Base-by-base conservation (phyloP, 2,113 vertebrate genomes). In the Acrocephalus arundinaceus region DNA sequence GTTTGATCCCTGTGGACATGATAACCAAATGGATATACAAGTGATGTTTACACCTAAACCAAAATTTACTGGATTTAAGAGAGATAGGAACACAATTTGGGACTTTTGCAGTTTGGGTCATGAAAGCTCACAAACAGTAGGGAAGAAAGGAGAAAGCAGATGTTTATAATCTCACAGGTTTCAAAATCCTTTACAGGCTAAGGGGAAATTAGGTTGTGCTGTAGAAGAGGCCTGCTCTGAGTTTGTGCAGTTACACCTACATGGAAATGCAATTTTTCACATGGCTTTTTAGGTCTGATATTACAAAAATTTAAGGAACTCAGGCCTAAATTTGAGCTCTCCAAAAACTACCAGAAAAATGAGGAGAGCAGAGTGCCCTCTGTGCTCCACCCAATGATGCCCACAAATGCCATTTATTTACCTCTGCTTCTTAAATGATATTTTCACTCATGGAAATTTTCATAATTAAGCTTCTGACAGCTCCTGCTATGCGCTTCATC, bases 391-490 rank as follows among this genome's bases (percentile, higher is more conserved):
- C 33, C 51, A 89, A 12, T 10, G 41, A 67, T 20, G 13, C 20
- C 48, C 63, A 58, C 71, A 82, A 89, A 71, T 49, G 72, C 31
- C 23, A 4, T 63, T 87, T 96, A 94, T 96, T 96, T 96, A 90
- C 74, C 76, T 81, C 61, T 61, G 61, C 72, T 89, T 74, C 48
- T 68, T 72, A 84, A 94, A 96, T 71, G 76, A 37, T 72, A 95
- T 93, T 96, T 95, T 89, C 82, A 68, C 73, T 95, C 76, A 81
- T 14, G 62, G 76, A 93, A 92, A 93, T 97, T 68, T 75, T 95
- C 61, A 95, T 91, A 96, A 96, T 97, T 96, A 76, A 90, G 87
- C 91, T 62, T 35, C 46, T 51, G 88, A 92, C 70, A 72, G 79
- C 79, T 97, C 88, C 93, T 82, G 84, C 63, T 89, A 96, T 19